phyloP scores from a whole-genome alignment of 2,797 vertebrate genomes.

The Cuniculus paca region DNA sequence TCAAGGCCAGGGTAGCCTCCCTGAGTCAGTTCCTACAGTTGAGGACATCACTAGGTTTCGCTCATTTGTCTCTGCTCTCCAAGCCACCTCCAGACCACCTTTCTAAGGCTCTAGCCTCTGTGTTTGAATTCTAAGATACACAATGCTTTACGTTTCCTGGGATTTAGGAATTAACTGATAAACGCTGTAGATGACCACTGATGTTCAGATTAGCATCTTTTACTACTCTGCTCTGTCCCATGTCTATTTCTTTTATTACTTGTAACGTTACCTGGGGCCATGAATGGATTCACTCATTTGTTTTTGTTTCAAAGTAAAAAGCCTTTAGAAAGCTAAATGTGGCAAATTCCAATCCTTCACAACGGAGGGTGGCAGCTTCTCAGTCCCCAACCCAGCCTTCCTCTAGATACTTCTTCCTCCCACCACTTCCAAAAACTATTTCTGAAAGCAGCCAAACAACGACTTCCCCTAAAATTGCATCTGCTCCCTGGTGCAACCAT shows the following conservation, averaged over 20 bases:
- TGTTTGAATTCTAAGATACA: not conserved
- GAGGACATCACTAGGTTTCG: not conserved
- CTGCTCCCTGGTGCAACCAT: not conserved
- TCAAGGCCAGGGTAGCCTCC: not conserved
- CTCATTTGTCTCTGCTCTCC: not conserved
- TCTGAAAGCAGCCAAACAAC: not conserved
- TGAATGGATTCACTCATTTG: constrained; percentile 37
- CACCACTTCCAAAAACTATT: not conserved
- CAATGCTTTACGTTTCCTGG: constrained; percentile 52
- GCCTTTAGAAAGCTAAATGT: not conserved
- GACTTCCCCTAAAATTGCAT: constrained; percentile 1
- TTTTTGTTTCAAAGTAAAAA: constrained; percentile 54
- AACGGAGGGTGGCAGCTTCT: not conserved
- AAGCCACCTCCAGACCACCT: not conserved
- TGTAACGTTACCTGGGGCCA: constrained; percentile 65
- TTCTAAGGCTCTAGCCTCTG: not conserved
- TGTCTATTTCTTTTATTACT: constrained; percentile 78
- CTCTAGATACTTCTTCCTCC: not conserved
- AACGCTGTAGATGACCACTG: constrained; percentile 60
- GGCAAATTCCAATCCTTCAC: not conserved
- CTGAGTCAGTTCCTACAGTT: not conserved
- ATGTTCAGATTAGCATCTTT: constrained; percentile 78
- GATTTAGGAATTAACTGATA: constrained; percentile 69
- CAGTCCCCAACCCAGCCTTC: not conserved
- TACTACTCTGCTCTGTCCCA: constrained; percentile 62